These are phyloP conservation scores for Platysteira castanea DNA, from an alignment of 2,113 vertebrate genomes.

Conservation along the genomic window DNA sequence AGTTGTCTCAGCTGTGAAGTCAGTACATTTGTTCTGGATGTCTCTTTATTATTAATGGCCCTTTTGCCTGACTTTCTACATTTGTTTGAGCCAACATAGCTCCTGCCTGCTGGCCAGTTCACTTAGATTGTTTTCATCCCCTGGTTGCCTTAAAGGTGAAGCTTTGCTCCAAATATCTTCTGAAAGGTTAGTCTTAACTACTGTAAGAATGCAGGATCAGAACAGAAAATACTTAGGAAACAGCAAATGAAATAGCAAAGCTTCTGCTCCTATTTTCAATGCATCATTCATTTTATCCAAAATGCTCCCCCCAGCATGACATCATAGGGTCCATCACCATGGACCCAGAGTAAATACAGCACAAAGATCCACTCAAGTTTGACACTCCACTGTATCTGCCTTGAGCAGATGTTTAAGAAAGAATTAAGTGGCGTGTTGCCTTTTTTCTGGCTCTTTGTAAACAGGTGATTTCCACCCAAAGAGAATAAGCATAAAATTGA, in stretches of 20 bases:
- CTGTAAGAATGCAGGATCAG: background rate
- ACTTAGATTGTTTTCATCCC: background rate
- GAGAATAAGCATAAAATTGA: background rate
- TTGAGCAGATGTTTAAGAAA: background rate
- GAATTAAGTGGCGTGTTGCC: background rate
- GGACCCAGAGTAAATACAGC: background rate
- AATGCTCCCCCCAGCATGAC: background rate
- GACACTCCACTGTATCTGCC: background rate
- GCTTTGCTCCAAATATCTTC: constrained; percentile 23
- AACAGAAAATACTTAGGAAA: background rate
- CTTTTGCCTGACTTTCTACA: constrained; percentile 27
- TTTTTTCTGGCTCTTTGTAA: background rate
- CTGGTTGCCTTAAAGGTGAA: constrained; percentile 46
- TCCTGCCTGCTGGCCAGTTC: constrained; percentile 33
- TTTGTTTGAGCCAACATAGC: constrained; percentile 18
- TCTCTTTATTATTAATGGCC: constrained; percentile 57
- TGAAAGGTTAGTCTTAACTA: constrained; percentile 40
- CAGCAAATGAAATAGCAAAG: background rate
- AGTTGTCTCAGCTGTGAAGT: constrained; percentile 43
- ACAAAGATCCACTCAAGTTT: background rate
- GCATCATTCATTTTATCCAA: background rate
- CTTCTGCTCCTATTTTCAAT: background rate
- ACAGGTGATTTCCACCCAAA: rapidly evolving
- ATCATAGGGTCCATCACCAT: background rate
- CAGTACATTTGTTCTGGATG: constrained; percentile 53